Conservation (phyloP, 2,113 vertebrate genomes). For the Phocoena phocoena region DNA sequence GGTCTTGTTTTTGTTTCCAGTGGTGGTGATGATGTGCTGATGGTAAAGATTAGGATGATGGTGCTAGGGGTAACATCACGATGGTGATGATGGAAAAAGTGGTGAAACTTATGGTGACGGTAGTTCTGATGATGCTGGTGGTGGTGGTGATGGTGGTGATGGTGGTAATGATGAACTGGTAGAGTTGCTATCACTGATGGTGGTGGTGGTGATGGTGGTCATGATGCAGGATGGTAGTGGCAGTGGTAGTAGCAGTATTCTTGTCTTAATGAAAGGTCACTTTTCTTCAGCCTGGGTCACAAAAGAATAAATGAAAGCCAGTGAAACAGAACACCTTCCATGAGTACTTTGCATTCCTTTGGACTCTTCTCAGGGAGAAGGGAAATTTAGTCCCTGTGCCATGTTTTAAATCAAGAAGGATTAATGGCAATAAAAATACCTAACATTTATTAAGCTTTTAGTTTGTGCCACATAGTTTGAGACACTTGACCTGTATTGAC, state of each 20-base stretch:
- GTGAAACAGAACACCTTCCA: neutral
- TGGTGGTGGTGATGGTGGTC: neutral
- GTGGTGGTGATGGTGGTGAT: fast-evolving
- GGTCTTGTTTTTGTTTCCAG: neutral
- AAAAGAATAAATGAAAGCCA: neutral
- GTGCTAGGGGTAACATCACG: neutral
- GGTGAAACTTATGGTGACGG: neutral
- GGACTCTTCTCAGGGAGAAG: neutral
- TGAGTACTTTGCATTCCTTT: neutral
- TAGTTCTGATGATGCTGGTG: no score
- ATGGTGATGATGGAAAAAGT: neutral
- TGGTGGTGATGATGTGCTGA: no score
- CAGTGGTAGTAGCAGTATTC: neutral
- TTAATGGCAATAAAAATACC: neutral
- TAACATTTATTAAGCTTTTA: neutral
- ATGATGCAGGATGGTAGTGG: fast-evolving
- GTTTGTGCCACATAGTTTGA: neutral
- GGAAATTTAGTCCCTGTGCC: neutral
- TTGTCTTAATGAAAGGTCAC: neutral
- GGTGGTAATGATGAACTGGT: neutral
- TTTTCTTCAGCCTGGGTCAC: neutral
- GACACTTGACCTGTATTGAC: neutral
- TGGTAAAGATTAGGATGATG: no score
- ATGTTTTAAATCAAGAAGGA: neutral
- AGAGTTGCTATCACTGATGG: neutral